Base-by-base conservation (phyloP, 2,888 invertebrate species). In the Uloborus plumipes region DNA sequence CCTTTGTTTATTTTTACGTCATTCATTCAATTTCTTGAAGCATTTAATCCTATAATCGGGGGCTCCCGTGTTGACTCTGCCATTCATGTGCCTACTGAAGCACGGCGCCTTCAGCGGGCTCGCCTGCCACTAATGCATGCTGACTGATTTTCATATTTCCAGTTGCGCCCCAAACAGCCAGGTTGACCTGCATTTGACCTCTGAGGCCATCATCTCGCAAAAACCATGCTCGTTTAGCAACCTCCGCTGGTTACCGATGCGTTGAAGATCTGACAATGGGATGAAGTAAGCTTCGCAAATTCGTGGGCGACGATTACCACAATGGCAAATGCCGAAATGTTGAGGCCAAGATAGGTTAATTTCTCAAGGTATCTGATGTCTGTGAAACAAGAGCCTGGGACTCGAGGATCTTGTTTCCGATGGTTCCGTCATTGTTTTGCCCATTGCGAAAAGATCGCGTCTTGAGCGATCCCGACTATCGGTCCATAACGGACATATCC, bases 161-260 rank as follows among this genome's bases (percentile, higher is more conserved):
- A 69, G 58, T 55, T 20, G 69, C 14, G 2, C 26, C 26, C 26
- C 26, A 26, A 26, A 26, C 26, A 26, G 26, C 4, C 26, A 26
- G 26, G 26, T 26, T 26, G 26, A 26, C 26, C 26, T 26, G 26
- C 26, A 49, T 26, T 18, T 75, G 66, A 75, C 66, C 66, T 66
- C 50, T 51, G 58, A 47, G 18, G 47, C 18, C 22, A 64, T 51
- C 55, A 55, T 64, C 31, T 16, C 55, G 53, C 15, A 65, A 49
- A 74, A 18, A 49, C 50, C 13, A 18, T 51, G 14, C 58, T 18
- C n/a, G 49, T 20, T 75, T 22, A 47, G 50, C 66, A 39, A 49
- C 59, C 2, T 53, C 53, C 55, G 47, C 65, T 31, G 26, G 59
- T 73, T 66, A 74, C 66, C 58, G 65, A 74, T 74, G 74, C 74